Evolutionary conservation across 2,797 vertebrate genomes (phyloP).

Genomic region (Gymnoscopelus microlampas): DNA sequence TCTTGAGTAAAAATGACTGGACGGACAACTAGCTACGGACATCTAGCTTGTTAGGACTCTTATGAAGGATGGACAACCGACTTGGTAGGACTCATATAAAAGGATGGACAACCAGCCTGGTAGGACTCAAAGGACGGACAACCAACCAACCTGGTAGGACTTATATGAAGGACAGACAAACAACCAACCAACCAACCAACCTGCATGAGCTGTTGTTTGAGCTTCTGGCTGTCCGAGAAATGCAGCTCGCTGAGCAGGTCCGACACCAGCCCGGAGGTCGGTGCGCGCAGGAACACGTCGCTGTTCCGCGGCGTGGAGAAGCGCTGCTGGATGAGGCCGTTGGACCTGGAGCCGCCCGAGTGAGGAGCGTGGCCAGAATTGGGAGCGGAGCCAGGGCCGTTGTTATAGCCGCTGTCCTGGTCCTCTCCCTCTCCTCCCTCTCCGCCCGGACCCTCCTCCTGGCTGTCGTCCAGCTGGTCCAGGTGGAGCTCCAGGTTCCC

Average conservation of each 20-base stretch:
- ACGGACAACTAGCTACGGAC: too few relatives aligned
- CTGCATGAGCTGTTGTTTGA: conserved; percentile 88
- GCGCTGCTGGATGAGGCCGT: conserved; percentile 71
- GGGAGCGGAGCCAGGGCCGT: conserved; percentile 73
- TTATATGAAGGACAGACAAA: too few relatives aligned
- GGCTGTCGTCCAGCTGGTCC: conserved; percentile 80
- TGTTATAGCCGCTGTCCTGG: conserved; percentile 78
- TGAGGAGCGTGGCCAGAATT: conserved; percentile 69
- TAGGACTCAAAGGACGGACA: too few relatives aligned
- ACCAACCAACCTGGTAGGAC: too few relatives aligned
- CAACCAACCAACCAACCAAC: conserved; percentile 60
- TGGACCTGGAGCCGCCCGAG: conserved; percentile 73
- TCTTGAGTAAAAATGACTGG: too few relatives aligned
- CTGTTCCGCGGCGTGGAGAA: conserved; percentile 82
- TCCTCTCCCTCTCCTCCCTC: conserved; percentile 71
- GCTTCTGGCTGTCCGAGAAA: conserved; percentile 87
- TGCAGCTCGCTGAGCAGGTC: conserved; percentile 88
- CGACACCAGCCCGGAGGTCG: conserved; percentile 80
- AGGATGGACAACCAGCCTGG: too few relatives aligned
- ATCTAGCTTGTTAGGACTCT: too few relatives aligned
- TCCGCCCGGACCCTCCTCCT: conserved; percentile 68
- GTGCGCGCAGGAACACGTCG: conserved; percentile 75
- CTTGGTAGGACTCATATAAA: too few relatives aligned
- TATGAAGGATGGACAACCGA: too few relatives aligned
- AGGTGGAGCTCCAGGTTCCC: conserved; percentile 83